Conservation (phyloP, 2,888 invertebrate species). For the Myopa tessellatipennis region DNA sequence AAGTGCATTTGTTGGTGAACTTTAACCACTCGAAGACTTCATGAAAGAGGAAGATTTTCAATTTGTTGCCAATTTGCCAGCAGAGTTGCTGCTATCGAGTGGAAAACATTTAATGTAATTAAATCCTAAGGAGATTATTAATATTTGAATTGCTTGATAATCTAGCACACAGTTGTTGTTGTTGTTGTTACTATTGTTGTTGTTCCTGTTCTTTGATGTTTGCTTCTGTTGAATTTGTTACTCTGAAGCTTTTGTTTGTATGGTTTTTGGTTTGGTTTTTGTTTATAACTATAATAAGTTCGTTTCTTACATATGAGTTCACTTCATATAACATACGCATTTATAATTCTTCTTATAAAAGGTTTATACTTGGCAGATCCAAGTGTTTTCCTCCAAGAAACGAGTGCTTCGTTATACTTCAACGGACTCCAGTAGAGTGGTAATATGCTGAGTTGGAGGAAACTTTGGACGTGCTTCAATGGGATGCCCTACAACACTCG, state of each 20-base stretch:
- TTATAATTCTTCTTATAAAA: no score
- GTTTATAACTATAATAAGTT: not conserved
- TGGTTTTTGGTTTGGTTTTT: not conserved
- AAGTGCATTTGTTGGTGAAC: not conserved
- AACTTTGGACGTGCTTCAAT: no score
- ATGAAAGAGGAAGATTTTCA: not conserved
- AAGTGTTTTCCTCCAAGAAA: no score
- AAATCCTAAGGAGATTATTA: conserved; percentile 29
- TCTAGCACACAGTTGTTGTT: not conserved
- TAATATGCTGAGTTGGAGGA: no score
- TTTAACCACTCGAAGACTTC: not conserved
- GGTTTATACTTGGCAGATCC: no score
- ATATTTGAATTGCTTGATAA: not conserved
- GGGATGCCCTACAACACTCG: no score
- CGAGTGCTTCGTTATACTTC: no score
- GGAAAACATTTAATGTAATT: conserved; percentile 24
- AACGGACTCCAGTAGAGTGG: no score
- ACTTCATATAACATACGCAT: no score
- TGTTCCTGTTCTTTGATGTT: not conserved
- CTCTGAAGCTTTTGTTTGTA: not conserved
- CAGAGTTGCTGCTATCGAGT: conserved; percentile 2
- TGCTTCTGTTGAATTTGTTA: not conserved
- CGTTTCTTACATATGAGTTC: no score
- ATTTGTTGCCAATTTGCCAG: conserved; percentile 4
- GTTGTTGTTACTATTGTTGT: not conserved